Base-by-base conservation (phyloP, 1,140 invertebrate species). In the Aphelenchoides avenae region DNA sequence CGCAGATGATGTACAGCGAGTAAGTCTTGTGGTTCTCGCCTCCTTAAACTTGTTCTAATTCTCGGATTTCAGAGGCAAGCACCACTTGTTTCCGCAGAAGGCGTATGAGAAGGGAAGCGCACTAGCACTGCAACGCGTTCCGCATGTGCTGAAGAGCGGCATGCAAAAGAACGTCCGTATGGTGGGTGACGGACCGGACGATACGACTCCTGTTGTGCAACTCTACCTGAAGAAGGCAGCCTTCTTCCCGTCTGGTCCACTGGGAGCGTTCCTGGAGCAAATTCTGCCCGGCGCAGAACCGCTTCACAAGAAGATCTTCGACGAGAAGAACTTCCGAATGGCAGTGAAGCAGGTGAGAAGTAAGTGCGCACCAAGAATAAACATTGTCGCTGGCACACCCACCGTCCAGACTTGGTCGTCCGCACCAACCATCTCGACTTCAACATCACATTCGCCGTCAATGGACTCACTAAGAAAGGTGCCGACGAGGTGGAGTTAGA, bases 91-190 rank as follows among this genome's bases (percentile, higher is more conserved):
- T 15, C 53, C 36, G 3, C 36, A 40, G n/a, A n/a, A 44, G 22
- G 24, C 49, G 41, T 60, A 34, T 26, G 34, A 60, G n/a, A 34
- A 51, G 34, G 30, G 37, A 4, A 62, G 58, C 15, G 40, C 36
- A 3, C 9, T 60, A 13, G 18, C 20, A 26, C n/a, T 60, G 44
- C 57, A 60, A 20, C 41, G 31, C 3, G 57, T 40, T 6, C 57
- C 54, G 24, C 55, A 29, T 31, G 43, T 60, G 47, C 29, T 58
- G 15, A 60, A 60, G 29, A 29, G 39, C n/a, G 57, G 57, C 34
- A 60, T 60, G 55, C 57, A 60, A 22, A 60, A 60, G 42, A 60
- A 60, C 27, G 57, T 60, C 13, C 57, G 57, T 18, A 41, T 60
- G 26, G 57, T 60, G 13, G 57, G 57, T 6, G 57, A 60, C 20